A percentile compares a stretch with the other conserved stretches of the same genome.
Evolutionary conservation across 2,113 vertebrate genomes (phyloP).

Genomic region (Neolamprologus falcicula): DNA sequence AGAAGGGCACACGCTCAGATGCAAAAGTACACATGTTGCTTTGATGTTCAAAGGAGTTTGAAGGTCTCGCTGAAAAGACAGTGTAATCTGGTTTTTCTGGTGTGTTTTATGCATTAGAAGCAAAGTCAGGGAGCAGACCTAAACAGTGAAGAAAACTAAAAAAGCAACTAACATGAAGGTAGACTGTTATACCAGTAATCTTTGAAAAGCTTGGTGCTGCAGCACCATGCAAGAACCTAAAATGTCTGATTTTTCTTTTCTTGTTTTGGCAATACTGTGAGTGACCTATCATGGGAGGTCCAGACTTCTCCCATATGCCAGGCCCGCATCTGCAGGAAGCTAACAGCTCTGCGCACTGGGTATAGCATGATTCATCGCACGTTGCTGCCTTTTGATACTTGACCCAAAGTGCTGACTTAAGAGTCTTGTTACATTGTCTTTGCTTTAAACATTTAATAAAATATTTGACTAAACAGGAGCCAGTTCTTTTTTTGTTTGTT

Average conservation of each 20-base stretch:
- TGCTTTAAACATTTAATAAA: background rate
- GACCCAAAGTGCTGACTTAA: background rate
- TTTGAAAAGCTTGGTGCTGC: background rate
- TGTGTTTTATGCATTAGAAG: background rate
- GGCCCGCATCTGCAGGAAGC: constrained; percentile 58
- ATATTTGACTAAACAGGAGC: background rate
- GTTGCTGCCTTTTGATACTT: background rate
- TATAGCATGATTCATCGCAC: background rate
- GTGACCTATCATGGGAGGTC: constrained; percentile 47
- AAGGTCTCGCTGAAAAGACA: background rate
- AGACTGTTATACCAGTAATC: background rate
- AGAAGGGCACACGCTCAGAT: background rate
- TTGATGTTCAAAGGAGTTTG: constrained; percentile 42
- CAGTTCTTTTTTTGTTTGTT: background rate
- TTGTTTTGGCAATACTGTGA: constrained; percentile 14
- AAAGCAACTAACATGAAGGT: background rate
- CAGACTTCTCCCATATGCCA: constrained; percentile 47
- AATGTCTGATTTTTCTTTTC: background rate
- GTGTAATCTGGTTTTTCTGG: background rate
- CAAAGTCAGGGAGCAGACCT: background rate
- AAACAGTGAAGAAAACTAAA: background rate
- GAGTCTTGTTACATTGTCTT: constrained; percentile 1
- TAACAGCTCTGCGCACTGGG: constrained; percentile 18
- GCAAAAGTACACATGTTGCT: constrained; percentile 1
- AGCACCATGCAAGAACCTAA: background rate